These are phyloP conservation scores for Sebastes glaucus DNA, from an alignment of 2,797 vertebrate genomes.

Conservation along the genomic window DNA sequence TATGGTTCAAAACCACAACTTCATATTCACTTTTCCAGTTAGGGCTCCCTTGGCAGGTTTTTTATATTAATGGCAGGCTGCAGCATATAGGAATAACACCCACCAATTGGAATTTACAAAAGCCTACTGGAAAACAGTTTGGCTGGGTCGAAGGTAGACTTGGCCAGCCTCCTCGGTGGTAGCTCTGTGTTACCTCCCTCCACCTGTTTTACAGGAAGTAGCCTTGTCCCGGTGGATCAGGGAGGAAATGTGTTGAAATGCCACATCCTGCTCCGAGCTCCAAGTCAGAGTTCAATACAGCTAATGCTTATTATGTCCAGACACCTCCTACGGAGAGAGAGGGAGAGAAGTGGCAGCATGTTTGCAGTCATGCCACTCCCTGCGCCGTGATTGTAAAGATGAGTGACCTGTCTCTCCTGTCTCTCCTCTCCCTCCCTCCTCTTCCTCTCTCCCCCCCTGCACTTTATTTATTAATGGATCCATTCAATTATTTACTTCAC, in stretches of 20 bases:
- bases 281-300: conserved; percentile 56
- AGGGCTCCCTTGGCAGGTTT: conserved; percentile 50
- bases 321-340: conserved; percentile 45
- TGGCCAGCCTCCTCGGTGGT: conserved; percentile 26
- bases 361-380: conserved; percentile 57
- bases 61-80: conserved; percentile 38
- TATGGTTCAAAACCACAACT: conserved; percentile 63
- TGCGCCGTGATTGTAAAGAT: conserved; percentile 72
- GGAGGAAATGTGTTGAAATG: conserved; percentile 73
- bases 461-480: conserved; percentile 84
- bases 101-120: conserved; percentile 33
- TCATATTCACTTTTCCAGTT: conserved; percentile 43
- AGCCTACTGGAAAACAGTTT: conserved; percentile 60
- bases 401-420: conserved; percentile 68
- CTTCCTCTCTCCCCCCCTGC: conserved; percentile 38
- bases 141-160: conserved; percentile 38
- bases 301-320: conserved; percentile 67
- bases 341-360: conserved; percentile 14
- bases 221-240: conserved; percentile 62
- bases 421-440: conserved; percentile 21
- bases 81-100: conserved; percentile 44
- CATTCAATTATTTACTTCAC: conserved; percentile 83
- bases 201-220: conserved; percentile 76
- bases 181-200: conserved; percentile 57
- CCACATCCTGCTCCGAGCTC: conserved; percentile 66